Evolutionary conservation across 2,113 vertebrate genomes (phyloP).

Genomic region (Seriola quinqueradiata): DNA sequence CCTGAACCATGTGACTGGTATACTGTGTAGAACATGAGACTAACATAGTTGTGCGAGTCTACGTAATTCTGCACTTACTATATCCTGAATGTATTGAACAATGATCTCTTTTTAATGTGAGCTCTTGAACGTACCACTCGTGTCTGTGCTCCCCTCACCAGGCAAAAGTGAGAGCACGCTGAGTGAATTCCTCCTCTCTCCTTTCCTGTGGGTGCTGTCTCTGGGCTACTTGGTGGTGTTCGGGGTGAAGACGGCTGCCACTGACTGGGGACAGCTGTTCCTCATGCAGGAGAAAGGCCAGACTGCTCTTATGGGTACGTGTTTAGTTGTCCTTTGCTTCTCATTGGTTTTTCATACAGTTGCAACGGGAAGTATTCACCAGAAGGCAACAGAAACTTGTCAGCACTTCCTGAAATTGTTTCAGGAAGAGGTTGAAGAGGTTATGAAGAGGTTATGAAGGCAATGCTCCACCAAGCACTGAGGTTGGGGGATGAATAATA

Average conservation of each 20-base stretch:
- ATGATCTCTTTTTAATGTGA: background rate
- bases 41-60: background rate
- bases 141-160: conserved; percentile 22
- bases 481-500: no score
- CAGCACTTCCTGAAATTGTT: no score
- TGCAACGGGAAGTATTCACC: no score
- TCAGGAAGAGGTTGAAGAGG: no score
- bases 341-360: background rate
- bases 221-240: conserved; percentile 95
- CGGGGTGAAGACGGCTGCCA: conserved; percentile 96
- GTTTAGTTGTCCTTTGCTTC: background rate
- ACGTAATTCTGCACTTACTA: background rate
- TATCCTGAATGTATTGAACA: background rate
- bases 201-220: conserved; percentile 97
- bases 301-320: conserved; percentile 91
- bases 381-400: no score
- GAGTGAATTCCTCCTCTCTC: conserved; percentile 92
- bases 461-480: no score
- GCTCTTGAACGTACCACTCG: background rate
- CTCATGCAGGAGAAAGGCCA: conserved; percentile 98
- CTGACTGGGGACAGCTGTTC: conserved; percentile 98
- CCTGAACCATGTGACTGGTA: no score
- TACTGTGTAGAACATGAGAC: background rate
- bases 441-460: no score
- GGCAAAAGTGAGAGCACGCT: conserved; percentile 87